A percentile compares a stretch with the other conserved stretches of the same genome.
Evolutionary conservation across 1,140 invertebrate genomes (phyloP).

Genomic region (Helicorthomorpha holstii): DNA sequence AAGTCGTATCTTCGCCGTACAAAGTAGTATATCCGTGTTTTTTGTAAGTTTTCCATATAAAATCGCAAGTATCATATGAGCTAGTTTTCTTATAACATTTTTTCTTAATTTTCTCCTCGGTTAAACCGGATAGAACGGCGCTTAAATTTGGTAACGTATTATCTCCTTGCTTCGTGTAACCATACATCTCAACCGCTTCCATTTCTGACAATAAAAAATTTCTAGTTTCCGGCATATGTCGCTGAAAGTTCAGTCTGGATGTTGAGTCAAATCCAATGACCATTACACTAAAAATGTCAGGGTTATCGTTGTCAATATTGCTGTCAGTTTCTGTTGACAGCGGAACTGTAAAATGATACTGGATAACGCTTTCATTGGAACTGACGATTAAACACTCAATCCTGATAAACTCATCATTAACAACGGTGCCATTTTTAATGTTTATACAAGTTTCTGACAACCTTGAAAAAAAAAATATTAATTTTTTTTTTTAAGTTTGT

Average conservation of each 20-base stretch:
- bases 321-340: background rate
- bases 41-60: slow-evolving; percentile 25
- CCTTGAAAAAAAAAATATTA: no score
- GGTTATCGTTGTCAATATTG: background rate
- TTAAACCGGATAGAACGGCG: slow-evolving; percentile 36
- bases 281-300: slow-evolving; percentile 34
- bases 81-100: slow-evolving; percentile 23
- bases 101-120: background rate
- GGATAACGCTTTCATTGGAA: background rate
- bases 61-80: slow-evolving; percentile 10
- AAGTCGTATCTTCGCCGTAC: slow-evolving; percentile 55
- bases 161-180: slow-evolving; percentile 65
- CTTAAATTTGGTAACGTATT: slow-evolving; percentile 69
- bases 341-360: background rate
- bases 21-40: slow-evolving; percentile 52
- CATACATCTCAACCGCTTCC: slow-evolving; percentile 46
- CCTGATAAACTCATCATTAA: background rate
- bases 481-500: no score
- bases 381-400: background rate
- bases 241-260: slow-evolving; percentile 63
- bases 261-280: slow-evolving; percentile 72
- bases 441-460: no score
- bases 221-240: slow-evolving; percentile 57
- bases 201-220: slow-evolving; percentile 35
- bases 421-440: no score